These are phyloP conservation scores for Stegastes partitus DNA, from an alignment of 2,113 vertebrate species.

Conservation along the genomic window DNA sequence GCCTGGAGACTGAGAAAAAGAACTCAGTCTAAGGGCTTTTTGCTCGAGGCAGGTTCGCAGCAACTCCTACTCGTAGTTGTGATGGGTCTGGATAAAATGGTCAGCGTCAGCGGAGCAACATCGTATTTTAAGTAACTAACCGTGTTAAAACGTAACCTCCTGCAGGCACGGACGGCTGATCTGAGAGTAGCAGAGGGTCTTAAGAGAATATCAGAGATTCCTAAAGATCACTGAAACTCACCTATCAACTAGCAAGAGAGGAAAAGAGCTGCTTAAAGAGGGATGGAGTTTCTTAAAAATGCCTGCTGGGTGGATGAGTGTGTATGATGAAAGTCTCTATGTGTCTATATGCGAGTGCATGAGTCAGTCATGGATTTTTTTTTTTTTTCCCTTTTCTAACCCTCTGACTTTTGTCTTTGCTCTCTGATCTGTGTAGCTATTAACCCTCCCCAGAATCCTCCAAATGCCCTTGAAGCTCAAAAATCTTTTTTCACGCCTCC, in stretches of 20 bases:
- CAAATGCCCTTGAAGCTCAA: slow-evolving; percentile 41
- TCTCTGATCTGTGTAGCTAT: slow-evolving; percentile 33
- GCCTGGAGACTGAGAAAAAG: slow-evolving; percentile 12
- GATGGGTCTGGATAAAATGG: slow-evolving; percentile 12
- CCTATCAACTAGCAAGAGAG: slow-evolving; percentile 2
- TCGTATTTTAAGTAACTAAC: slow-evolving; percentile 21
- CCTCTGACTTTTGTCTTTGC: slow-evolving; percentile 37
- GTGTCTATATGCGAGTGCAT: slow-evolving; percentile 2
- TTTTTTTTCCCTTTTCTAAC: not conserved
- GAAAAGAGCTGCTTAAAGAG: slow-evolving; percentile 35
- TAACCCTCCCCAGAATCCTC: slow-evolving; percentile 34
- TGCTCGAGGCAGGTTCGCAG: slow-evolving; percentile 23
- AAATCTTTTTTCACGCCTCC: slow-evolving; percentile 35
- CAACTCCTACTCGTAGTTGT: slow-evolving; percentile 13
- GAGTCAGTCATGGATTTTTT: slow-evolving; percentile 34
- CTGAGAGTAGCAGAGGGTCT: slow-evolving; percentile 5
- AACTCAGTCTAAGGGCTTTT: not conserved
- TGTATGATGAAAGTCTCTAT: slow-evolving; percentile 30
- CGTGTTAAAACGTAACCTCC: not conserved
- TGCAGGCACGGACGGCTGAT: slow-evolving; percentile 7
- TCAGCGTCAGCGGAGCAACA: not conserved
- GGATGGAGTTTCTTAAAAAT: slow-evolving; percentile 31
- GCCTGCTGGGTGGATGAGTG: slow-evolving; percentile 44
- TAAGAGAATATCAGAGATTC: slow-evolving; percentile 14
- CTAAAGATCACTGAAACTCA: slow-evolving; percentile 3